These are phyloP conservation scores for Drosophila lini DNA, from an alignment of 1,140 invertebrate species.

Conservation along the genomic window DNA sequence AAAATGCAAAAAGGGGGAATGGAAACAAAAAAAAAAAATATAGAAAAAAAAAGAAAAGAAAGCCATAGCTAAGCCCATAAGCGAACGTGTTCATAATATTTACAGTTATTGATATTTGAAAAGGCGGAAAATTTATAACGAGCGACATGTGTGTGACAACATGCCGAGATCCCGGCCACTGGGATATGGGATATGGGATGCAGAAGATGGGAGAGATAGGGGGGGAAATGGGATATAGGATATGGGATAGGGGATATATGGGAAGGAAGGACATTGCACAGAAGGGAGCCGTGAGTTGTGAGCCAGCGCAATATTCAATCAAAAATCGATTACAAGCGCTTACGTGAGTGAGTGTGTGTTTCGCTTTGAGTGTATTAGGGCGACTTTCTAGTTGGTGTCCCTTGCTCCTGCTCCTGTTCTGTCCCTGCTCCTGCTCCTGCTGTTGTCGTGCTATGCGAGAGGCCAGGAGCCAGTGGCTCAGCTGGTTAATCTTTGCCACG, in stretches of 20 bases:
- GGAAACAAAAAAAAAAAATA: not conserved
- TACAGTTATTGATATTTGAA: constrained; percentile 85
- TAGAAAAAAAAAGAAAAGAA: constrained; percentile 28
- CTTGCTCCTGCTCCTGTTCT: not conserved
- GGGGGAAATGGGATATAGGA: not conserved
- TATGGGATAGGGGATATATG: constrained; percentile 1
- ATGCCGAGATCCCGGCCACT: constrained; percentile 39
- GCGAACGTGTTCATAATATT: constrained; percentile 84
- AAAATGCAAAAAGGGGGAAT: constrained; percentile 6
- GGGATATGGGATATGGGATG: not conserved
- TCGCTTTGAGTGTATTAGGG: constrained; percentile 37
- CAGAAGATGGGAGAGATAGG: too few relatives aligned
- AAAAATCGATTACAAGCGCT: constrained; percentile 83
- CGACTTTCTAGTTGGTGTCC: constrained; percentile 13
- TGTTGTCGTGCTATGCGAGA: constrained; percentile 22
- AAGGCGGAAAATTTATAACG: constrained; percentile 84
- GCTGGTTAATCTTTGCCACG: constrained; percentile 74
- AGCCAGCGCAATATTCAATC: constrained; percentile 79
- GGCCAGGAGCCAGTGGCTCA: constrained; percentile 34
- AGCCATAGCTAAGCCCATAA: constrained; percentile 71
- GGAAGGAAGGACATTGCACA: constrained; percentile 13
- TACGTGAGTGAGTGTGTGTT: constrained; percentile 27
- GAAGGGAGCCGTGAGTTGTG: constrained; percentile 15
- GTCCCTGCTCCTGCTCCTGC: not conserved
- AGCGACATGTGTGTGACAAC: constrained; percentile 83